phyloP scores from a whole-genome alignment of 2,113 vertebrate genomes.

The Neotragus pygmaeus region DNA sequence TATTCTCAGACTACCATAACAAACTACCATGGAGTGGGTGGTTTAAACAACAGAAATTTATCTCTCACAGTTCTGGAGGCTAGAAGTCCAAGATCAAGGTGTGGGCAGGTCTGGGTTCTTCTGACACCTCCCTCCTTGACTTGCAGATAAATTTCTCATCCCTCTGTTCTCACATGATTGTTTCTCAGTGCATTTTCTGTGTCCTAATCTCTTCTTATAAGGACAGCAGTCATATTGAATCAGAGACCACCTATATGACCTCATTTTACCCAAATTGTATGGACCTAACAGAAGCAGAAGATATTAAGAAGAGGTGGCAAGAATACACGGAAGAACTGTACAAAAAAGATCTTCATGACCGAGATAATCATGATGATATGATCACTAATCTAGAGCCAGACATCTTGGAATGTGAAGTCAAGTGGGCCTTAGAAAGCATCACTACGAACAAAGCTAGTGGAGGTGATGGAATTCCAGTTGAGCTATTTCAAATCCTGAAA shows the following conservation, averaged over 20 bases:
- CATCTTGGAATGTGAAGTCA: too few relatives aligned
- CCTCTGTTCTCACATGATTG: background rate
- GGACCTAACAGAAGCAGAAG: too few relatives aligned
- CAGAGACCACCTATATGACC: background rate
- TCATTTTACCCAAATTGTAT: background rate
- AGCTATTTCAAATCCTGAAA: too few relatives aligned
- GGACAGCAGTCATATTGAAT: background rate
- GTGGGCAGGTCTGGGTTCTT: background rate
- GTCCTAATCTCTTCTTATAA: background rate
- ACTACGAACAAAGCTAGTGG: too few relatives aligned
- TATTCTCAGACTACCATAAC: background rate
- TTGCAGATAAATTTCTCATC: background rate
- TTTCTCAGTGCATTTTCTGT: background rate
- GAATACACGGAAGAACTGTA: too few relatives aligned
- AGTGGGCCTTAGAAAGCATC: too few relatives aligned
- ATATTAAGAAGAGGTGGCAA: too few relatives aligned
- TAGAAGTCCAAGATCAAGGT: background rate
- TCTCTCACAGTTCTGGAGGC: background rate
- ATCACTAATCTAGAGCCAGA: too few relatives aligned
- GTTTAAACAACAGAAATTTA: background rate
- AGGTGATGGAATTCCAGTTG: too few relatives aligned
- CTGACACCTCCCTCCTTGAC: background rate
- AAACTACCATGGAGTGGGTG: background rate
- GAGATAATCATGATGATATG: too few relatives aligned
- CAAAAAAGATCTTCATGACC: too few relatives aligned